Percentiles rank a stretch among this genome's conserved stretches.
phyloP scores from a whole-genome alignment of 2,888 invertebrate species.

The Lamellibrachia satsuma region DNA sequence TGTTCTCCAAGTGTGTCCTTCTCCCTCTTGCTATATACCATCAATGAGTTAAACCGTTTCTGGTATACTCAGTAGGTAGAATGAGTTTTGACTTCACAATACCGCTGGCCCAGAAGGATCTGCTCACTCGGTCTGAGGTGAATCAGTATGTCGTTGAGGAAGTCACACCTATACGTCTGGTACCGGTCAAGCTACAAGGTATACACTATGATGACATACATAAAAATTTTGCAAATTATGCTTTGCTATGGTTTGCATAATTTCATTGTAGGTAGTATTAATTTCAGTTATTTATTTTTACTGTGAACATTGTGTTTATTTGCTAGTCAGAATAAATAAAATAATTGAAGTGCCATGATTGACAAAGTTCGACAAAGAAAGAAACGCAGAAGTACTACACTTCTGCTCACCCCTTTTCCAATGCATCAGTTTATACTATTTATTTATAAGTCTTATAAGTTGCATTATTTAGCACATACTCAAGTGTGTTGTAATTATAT shows the following conservation, averaged over 20 bases:
- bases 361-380: too few species aligned
- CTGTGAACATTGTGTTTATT: slow-evolving; percentile 14
- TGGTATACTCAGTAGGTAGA: slow-evolving; percentile 17
- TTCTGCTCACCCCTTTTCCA: slow-evolving; percentile 19
- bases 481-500: too few species aligned
- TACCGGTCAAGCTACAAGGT: slow-evolving; percentile 58
- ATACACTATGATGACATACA: slow-evolving; percentile 26
- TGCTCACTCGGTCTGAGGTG: slow-evolving; percentile 52
- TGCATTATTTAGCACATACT: too few species aligned
- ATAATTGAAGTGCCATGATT: neutral
- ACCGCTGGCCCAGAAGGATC: slow-evolving; percentile 58
- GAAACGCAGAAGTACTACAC: neutral
- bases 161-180: slow-evolving; percentile 51
- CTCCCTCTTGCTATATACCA: neutral
- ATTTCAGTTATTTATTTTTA: too few species aligned
- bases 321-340: neutral
- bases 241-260: neutral
- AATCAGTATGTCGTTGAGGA: slow-evolving; percentile 63
- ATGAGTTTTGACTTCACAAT: slow-evolving; percentile 61
- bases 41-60: neutral
- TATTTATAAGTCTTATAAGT: too few species aligned
- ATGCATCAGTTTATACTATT: too few species aligned
- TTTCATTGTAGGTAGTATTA: neutral
- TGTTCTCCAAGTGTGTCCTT: too few species aligned
- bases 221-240: neutral